Evolutionary conservation across 2,888 invertebrate species (phyloP).

Genomic region (Molanna angustata): DNA sequence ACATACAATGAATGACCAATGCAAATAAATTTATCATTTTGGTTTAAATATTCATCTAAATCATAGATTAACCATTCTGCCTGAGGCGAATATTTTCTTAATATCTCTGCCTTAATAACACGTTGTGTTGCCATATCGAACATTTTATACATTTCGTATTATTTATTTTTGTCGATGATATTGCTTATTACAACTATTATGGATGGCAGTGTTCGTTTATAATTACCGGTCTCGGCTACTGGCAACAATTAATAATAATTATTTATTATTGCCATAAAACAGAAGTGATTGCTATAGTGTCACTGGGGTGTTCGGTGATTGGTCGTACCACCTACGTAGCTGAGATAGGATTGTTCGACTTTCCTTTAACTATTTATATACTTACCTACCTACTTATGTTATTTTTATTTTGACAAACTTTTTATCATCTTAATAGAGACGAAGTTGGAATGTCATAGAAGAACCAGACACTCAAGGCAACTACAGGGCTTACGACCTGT

Average conservation of each 20-base stretch:
- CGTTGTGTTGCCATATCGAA: conserved; percentile 1
- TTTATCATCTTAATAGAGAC: no score
- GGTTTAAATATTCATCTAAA: no score
- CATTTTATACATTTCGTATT: conserved; percentile 5
- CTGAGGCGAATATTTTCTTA: conserved; percentile 1
- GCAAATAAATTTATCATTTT: no score
- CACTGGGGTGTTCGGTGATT: conserved; percentile 21
- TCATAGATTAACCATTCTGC: neutral
- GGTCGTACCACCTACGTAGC: conserved; percentile 26
- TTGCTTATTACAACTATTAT: conserved; percentile 2
- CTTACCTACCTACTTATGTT: no score
- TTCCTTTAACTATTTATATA: no score
- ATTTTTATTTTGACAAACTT: no score
- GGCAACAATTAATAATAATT: neutral
- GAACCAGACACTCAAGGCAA: no score
- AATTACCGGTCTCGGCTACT: conserved; percentile 10
- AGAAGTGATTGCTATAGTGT: conserved; percentile 19
- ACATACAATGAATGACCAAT: no score
- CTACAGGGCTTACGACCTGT: no score
- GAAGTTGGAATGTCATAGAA: no score
- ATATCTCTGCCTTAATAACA: conserved; percentile 7
- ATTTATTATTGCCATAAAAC: conserved; percentile 6
- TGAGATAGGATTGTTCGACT: conserved; percentile 2
- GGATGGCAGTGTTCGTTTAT: conserved; percentile 2
- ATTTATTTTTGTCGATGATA: conserved; percentile 13